A percentile compares a stretch with the other conserved stretches of the same genome.
Conservation (phyloP, 1,140 invertebrate species). For the Habropoda laboriosa region DNA sequence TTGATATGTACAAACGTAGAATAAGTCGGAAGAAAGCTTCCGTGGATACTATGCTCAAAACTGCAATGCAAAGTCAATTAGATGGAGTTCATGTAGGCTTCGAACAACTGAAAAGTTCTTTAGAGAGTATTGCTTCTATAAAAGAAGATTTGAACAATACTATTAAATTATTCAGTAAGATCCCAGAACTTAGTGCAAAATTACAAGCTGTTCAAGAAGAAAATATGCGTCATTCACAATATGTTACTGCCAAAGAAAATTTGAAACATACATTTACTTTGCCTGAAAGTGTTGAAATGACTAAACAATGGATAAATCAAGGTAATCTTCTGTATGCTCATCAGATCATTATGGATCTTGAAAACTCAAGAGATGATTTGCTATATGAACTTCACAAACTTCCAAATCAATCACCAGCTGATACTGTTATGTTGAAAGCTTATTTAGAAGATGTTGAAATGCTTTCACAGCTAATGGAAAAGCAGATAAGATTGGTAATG, state of each 20-base stretch:
- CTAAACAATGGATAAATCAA: constrained; percentile 96
- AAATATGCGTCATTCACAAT: constrained; percentile 96
- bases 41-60: constrained; percentile 98
- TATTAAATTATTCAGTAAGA: constrained; percentile 84
- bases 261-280: constrained; percentile 99
- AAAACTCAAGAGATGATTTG: constrained; percentile 97
- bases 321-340: constrained; percentile 97
- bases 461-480: constrained; percentile 94
- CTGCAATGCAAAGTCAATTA: constrained; percentile 98
- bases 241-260: constrained; percentile 98
- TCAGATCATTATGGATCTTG: constrained; percentile 96
- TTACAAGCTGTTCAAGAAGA: constrained; percentile 94
- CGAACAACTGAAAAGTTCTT: constrained; percentile 92
- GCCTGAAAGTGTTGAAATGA: constrained; percentile 97
- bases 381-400: constrained; percentile 97
- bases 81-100: constrained; percentile 97
- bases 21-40: constrained; percentile 94
- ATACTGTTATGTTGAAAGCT: constrained; percentile 95
- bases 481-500: constrained; percentile 94
- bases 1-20: constrained; percentile 92
- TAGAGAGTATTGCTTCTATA: constrained; percentile 90
- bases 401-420: constrained; percentile 93
- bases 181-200: constrained; percentile 88
- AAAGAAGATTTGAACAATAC: constrained; percentile 84
- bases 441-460: constrained; percentile 98